These are phyloP conservation scores for Suillia variegata DNA, from an alignment of 2,888 invertebrate genomes.

Conservation along the genomic window DNA sequence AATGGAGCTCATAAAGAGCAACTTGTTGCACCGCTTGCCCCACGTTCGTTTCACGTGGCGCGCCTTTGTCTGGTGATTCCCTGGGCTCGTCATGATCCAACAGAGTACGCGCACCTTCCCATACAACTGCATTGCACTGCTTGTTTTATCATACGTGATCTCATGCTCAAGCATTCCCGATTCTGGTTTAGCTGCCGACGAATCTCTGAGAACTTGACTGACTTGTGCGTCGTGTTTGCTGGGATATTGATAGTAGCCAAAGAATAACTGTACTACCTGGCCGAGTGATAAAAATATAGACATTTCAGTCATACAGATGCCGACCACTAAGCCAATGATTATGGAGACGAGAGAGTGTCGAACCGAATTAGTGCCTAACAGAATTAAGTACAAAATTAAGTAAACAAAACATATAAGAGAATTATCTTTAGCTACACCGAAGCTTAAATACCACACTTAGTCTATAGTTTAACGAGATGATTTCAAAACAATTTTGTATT, in stretches of 20 bases:
- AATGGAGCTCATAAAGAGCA: slow-evolving; percentile 84
- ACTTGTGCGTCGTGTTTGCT: slow-evolving; percentile 61
- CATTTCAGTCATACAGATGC: slow-evolving; percentile 59
- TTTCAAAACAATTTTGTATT: too few relatives aligned
- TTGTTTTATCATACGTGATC: slow-evolving; percentile 71
- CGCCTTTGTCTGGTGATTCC: slow-evolving; percentile 87
- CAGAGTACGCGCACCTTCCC: slow-evolving; percentile 86
- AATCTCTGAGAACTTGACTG: slow-evolving; percentile 59
- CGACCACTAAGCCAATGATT: slow-evolving; percentile 57
- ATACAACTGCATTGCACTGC: slow-evolving; percentile 73
- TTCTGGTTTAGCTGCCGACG: slow-evolving; percentile 60
- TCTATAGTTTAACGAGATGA: too few relatives aligned
- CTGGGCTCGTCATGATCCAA: slow-evolving; percentile 96
- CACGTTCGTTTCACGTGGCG: slow-evolving; percentile 93
- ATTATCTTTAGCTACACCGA: too few relatives aligned
- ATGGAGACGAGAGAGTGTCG: slow-evolving; percentile 56
- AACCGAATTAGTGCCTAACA: slow-evolving; percentile 61
- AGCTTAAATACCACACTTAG: too few relatives aligned
- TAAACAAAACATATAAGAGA: too few relatives aligned
- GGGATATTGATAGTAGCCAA: slow-evolving; percentile 50
- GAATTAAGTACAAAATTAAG: too few relatives aligned
- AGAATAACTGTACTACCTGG: slow-evolving; percentile 46
- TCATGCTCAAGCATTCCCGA: slow-evolving; percentile 58
- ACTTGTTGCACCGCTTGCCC: slow-evolving; percentile 89
- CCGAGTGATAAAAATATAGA: slow-evolving; percentile 52